Conservation (phyloP, 2,113 vertebrate genomes). For the Perca fluviatilis region DNA sequence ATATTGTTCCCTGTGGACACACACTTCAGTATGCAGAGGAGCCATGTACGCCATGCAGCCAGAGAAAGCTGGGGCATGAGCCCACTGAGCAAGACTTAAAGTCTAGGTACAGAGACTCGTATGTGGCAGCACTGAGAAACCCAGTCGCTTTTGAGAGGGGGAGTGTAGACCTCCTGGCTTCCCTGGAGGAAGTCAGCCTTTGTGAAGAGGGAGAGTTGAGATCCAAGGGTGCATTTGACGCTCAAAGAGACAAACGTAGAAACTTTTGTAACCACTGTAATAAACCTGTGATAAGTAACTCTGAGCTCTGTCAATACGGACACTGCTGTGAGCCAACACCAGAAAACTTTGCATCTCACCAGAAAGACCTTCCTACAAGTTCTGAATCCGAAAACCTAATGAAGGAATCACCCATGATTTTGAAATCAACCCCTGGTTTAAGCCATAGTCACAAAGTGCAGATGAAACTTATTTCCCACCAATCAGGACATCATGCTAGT, state of each 20-base stretch:
- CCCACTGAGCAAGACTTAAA: slow-evolving; percentile 68
- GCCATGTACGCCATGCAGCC: slow-evolving; percentile 72
- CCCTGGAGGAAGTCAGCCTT: slow-evolving; percentile 80
- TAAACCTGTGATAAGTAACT: slow-evolving; percentile 29
- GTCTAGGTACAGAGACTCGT: slow-evolving; percentile 86
- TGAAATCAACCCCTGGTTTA: slow-evolving; percentile 60
- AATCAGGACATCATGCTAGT: slow-evolving; percentile 12
- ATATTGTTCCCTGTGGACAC: slow-evolving; percentile 47
- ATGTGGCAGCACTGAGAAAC: slow-evolving; percentile 85
- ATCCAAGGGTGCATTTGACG: slow-evolving; percentile 35
- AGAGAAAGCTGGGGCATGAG: slow-evolving; percentile 77
- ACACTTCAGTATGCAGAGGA: slow-evolving; percentile 67
- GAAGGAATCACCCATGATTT: slow-evolving; percentile 58
- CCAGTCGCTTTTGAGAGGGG: slow-evolving; percentile 82
- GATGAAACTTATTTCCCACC: slow-evolving; percentile 56
- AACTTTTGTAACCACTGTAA: slow-evolving; percentile 63
- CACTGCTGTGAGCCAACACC: slow-evolving; percentile 32
- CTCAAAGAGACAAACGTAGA: slow-evolving; percentile 44
- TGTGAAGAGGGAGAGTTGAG: slow-evolving; percentile 45
- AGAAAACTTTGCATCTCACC: slow-evolving; percentile 22
- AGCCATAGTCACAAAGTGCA: slow-evolving; percentile 61
- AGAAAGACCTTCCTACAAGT: slow-evolving; percentile 27
- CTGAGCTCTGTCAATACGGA: slow-evolving; percentile 43
- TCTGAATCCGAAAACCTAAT: slow-evolving; percentile 49
- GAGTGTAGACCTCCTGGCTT: slow-evolving; percentile 73